phyloP scores from a whole-genome alignment of 2,797 vertebrate species.

The Coilia nasus region DNA sequence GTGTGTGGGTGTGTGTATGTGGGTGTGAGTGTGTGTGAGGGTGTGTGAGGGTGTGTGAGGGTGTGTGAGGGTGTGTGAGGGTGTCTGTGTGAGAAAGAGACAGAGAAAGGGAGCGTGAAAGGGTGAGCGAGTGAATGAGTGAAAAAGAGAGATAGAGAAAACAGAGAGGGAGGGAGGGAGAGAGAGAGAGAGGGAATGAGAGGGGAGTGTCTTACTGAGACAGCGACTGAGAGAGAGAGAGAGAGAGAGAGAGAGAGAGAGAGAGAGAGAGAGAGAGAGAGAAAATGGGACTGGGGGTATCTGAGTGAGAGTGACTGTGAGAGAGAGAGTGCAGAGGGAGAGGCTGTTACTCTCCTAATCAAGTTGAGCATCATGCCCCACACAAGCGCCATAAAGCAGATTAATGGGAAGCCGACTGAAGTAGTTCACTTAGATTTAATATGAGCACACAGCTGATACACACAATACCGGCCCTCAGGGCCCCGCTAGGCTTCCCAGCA shows the following conservation, averaged over 20 bases:
- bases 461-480: background rate
- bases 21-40: background rate
- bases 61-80: too few relatives aligned
- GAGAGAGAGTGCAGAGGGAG: background rate
- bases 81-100: too few relatives aligned
- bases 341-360: background rate
- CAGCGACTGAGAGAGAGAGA: too few relatives aligned
- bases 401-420: background rate
- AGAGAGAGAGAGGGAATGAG: too few relatives aligned
- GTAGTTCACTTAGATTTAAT: constrained; percentile 20
- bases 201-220: too few relatives aligned
- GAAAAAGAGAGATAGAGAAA: background rate
- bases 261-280: too few relatives aligned
- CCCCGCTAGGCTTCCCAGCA: background rate
- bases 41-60: background rate
- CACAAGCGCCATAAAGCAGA: background rate
- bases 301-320: background rate
- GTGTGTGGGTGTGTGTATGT: background rate
- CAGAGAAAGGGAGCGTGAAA: too few relatives aligned
- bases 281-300: too few relatives aligned
- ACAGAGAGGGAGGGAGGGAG: too few relatives aligned
- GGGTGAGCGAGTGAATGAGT: too few relatives aligned
- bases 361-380: background rate
- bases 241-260: too few relatives aligned
- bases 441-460: background rate